Evolutionary conservation across 2,888 invertebrate genomes (phyloP).

Genomic region (Beris morrisii): DNA sequence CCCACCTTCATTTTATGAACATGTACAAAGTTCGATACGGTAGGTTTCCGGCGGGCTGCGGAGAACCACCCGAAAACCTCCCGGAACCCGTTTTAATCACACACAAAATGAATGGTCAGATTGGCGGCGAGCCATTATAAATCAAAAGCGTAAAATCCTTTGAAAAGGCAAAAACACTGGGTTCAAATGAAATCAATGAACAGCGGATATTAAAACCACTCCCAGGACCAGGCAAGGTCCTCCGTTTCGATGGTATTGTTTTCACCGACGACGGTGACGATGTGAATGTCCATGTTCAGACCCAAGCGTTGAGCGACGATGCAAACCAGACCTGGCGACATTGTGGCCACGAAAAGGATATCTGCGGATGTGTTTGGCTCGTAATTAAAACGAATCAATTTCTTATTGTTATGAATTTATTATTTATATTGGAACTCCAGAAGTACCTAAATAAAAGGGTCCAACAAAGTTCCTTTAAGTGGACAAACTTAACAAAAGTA

Average conservation of each 20-base stretch:
- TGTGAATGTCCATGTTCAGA: constrained; percentile 5
- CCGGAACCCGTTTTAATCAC: constrained; percentile 43
- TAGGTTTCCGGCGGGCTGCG: not conserved
- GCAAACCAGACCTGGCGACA: constrained; percentile 12
- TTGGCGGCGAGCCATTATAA: constrained; percentile 45
- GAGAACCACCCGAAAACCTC: not conserved
- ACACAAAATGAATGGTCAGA: constrained; percentile 44
- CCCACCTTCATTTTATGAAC: too few species aligned
- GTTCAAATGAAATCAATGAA: constrained; percentile 41
- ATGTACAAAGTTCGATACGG: not conserved
- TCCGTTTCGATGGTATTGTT: constrained; percentile 4
- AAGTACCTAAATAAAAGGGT: too few species aligned
- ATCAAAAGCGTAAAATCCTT: constrained; percentile 44
- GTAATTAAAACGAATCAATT: constrained; percentile 27
- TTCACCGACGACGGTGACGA: constrained; percentile 22
- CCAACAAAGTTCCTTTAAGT: too few species aligned
- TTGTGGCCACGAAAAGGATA: constrained; percentile 24
- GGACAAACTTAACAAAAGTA: too few species aligned
- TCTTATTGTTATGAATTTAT: not conserved
- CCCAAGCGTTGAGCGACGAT: constrained; percentile 4
- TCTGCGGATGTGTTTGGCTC: constrained; percentile 14
- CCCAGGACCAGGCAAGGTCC: not conserved
- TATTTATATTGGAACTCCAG: too few species aligned
- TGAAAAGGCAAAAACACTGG: constrained; percentile 41
- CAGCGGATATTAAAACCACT: constrained; percentile 41